Evolutionary conservation across 2,888 invertebrate genomes (phyloP), one percentile per base, ranked within the genome.

Genomic region (Agriotes lineatus): DNA sequence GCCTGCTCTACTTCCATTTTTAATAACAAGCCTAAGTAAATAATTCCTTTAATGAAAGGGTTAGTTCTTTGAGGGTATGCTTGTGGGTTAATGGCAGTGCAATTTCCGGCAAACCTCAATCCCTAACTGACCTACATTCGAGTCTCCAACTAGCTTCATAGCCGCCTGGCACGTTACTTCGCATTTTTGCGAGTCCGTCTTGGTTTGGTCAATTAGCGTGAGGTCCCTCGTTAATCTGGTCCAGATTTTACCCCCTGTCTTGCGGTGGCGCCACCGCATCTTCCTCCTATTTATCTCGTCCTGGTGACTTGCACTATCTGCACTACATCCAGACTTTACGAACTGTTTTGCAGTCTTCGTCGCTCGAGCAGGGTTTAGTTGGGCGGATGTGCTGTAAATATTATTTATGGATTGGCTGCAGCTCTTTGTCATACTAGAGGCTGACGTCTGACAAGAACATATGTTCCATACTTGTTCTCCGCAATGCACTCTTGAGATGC

Each of bases 301-400:
- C 33, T 50, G 19, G 52, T 37, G 61, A 50, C 61, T 61, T 61
- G 61, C 61, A 52, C 22, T 61, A 61, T 61, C 61, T 61, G 61
- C 61, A 61, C 50, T 33, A 61, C 37, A 39, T 61, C 61, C 22
- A 9, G 50, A 50, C 45, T 59, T 59, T 35, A 37, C 61, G 10
- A 52, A 61, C 61, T 61, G 61, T 61, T 61, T 61, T 61, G 61
- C 44, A 30, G 61, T 18, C 16, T 61, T 61, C 39, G 61, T 52
- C 39, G 22, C 52, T 52, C 22, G 52, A 61, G 22, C 33, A 37
- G 50, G 52, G 61, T 52, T 60, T 60, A 60, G 10, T 25, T 20
- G 37, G 22, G 48, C 45, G 33, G 25, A 61, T 50, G 25, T 61
- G 52, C 52, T 37, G 50, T 61, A 61, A 61, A 37, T 52, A 52